These are phyloP conservation scores for Arothron firmamentum DNA, from an alignment of 2,113 vertebrate species.

Conservation along the genomic window DNA sequence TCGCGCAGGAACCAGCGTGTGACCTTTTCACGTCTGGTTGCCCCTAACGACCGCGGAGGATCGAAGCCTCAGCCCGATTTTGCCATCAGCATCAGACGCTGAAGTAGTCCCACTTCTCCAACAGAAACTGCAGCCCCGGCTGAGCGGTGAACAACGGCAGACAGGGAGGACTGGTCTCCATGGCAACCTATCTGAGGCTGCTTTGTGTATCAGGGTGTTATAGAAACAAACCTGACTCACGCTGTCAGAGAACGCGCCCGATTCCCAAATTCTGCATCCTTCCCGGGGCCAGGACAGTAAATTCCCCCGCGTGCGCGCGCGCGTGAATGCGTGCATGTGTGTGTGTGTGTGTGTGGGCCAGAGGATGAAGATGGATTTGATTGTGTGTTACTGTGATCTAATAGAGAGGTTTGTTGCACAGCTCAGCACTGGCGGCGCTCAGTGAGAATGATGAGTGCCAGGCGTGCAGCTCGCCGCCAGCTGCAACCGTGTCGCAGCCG, in stretches of 20 bases:
- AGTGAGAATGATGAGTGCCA: conserved; percentile 40
- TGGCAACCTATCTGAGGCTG: conserved; percentile 1
- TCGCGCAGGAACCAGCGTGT: no score
- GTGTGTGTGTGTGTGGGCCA: conserved; percentile 2
- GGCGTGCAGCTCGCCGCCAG: conserved; percentile 34
- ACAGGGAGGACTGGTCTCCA: conserved; percentile 2
- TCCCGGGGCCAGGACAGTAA: background rate
- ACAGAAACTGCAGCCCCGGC: no score
- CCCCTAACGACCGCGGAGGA: background rate
- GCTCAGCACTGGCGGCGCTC: conserved; percentile 47
- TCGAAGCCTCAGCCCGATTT: no score
- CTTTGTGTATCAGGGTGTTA: background rate
- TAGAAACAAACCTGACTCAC: conserved; percentile 2
- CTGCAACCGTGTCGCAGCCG: conserved; percentile 47
- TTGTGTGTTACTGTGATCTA: conserved; percentile 35
- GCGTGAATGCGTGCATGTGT: background rate
- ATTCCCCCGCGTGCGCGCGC: background rate
- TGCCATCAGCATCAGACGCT: no score
- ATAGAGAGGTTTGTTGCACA: conserved; percentile 33
- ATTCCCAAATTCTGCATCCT: no score
- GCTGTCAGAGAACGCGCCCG: no score
- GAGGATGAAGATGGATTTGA: conserved; percentile 35
- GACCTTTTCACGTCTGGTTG: no score
- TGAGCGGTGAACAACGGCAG: background rate
- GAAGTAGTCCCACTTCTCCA: no score